These are phyloP conservation scores for Edolisoma coerulescens DNA, from an alignment of 2,113 vertebrate genomes.

Conservation along the genomic window DNA sequence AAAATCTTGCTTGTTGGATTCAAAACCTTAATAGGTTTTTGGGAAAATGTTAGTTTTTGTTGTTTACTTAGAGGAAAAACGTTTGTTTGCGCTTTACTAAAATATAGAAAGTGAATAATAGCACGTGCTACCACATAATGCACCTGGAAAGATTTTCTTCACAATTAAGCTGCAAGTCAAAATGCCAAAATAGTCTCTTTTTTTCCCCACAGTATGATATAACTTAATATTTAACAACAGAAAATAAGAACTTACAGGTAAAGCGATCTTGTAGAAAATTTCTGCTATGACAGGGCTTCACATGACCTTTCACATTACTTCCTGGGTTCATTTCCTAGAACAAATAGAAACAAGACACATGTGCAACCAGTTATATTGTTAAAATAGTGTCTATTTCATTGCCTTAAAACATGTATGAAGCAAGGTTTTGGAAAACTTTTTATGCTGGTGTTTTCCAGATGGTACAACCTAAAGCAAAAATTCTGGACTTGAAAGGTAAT, in stretches of 20 bases:
- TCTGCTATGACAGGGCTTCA: not conserved
- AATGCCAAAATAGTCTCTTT: not conserved
- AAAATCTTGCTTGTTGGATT: not conserved
- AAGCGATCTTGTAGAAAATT: conserved; percentile 33
- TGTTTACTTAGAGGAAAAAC: not conserved
- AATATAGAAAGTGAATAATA: not conserved
- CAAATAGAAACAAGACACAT: conserved; percentile 7
- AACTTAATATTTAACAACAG: not conserved
- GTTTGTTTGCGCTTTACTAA: not conserved
- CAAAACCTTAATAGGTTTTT: not conserved
- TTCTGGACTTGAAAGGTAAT: not conserved
- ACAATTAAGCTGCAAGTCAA: not conserved
- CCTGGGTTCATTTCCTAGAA: conserved; percentile 62
- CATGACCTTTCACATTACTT: conserved; percentile 21
- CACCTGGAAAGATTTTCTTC: not conserved
- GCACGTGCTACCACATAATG: not conserved
- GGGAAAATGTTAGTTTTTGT: not conserved
- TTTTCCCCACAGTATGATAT: not conserved
- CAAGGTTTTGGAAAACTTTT: not conserved
- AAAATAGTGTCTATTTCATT: not conserved
- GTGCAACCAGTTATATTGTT: not conserved
- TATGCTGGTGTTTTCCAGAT: not conserved
- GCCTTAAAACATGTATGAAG: not conserved
- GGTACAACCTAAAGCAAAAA: too few species aligned
- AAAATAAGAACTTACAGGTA: conserved; percentile 68